Evolutionary conservation across 2,113 vertebrate species (phyloP).

Genomic region (Epinephelus fuscoguttatus): DNA sequence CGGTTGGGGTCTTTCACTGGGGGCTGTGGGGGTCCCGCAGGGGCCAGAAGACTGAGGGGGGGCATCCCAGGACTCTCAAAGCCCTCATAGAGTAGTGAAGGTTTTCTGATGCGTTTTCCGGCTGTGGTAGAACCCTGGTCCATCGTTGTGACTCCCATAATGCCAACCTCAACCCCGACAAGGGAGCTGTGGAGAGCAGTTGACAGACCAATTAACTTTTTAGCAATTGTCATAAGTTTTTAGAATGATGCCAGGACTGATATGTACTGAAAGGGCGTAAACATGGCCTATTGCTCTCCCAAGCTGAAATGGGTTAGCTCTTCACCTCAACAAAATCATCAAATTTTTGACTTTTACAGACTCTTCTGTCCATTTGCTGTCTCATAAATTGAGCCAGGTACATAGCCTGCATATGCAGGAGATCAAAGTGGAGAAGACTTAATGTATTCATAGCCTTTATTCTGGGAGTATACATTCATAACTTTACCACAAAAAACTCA

Average conservation of each 20-base stretch:
- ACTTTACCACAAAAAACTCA: not conserved
- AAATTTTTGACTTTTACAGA: not conserved
- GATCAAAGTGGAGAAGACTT: not conserved
- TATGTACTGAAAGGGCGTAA: no score
- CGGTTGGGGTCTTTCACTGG: constrained; percentile 89
- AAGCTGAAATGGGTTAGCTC: not conserved
- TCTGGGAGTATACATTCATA: not conserved
- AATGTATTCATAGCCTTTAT: not conserved
- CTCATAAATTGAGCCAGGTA: not conserved
- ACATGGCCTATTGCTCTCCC: not conserved
- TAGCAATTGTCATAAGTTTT: not conserved
- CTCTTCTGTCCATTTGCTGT: not conserved
- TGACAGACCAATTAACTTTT: constrained; percentile 30
- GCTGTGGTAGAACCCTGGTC: constrained; percentile 86
- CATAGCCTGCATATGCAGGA: not conserved
- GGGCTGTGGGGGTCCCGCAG: constrained; percentile 84
- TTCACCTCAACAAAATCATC: not conserved
- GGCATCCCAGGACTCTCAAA: constrained; percentile 93
- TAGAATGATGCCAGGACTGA: not conserved
- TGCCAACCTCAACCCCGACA: constrained; percentile 70
- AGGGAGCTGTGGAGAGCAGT: constrained; percentile 71
- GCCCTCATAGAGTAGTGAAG: constrained; percentile 92
- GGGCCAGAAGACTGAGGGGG: constrained; percentile 74
- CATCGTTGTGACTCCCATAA: constrained; percentile 77
- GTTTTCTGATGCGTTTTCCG: constrained; percentile 93